Base-by-base conservation (phyloP, 2,113 vertebrate species). In the Channa argus region DNA sequence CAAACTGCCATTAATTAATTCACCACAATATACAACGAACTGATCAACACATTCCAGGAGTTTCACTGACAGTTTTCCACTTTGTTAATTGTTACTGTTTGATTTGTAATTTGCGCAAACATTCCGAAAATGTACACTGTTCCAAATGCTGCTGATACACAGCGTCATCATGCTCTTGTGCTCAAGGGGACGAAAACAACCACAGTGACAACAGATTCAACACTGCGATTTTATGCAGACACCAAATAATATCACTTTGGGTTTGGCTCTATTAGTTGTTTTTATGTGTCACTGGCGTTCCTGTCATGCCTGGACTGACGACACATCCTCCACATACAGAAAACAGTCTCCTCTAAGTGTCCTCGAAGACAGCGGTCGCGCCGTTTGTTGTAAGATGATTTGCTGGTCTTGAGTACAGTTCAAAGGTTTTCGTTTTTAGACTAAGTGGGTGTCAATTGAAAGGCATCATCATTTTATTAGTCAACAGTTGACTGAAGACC, bases 251-350 rank as follows among this genome's bases (percentile, higher is more conserved):
- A 63, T 56, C 68, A 12, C 51, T 69, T 41, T 58, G 58, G 58
- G 14, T 80, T 63, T 69, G 52, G 58, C 71, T 80, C 34, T 10
- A 39, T 50, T 39, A n/a, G 24, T 12, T 73, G 58, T 70, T 77
- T 63, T 58, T 24, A 24, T 56, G 63, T 55, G 62, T 66, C 49
- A 67, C 62, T 54, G 0, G 43, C 53, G 47, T 13, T 51, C 41
- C 47, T 7, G 47, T 9, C 61, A 46, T 2, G 38, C 4, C 52
- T 47, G 62, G 54, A 60, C 46, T 14, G 47, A 43, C 54, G 49
- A 61, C 36, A 55, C n/a, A n/a, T n/a, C n/a, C n/a, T n/a, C n/a
- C n/a, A n/a, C 24, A 24, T 24, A 24, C 24, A 24, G 24, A 24
- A 24, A 24, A 24, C 24, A 24, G 24, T 24, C 24, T 24, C 24